Evolutionary conservation across 2,113 vertebrate genomes (phyloP), one percentile per base, ranked within the genome.

Genomic region (Chlorodrepanis virens): DNA sequence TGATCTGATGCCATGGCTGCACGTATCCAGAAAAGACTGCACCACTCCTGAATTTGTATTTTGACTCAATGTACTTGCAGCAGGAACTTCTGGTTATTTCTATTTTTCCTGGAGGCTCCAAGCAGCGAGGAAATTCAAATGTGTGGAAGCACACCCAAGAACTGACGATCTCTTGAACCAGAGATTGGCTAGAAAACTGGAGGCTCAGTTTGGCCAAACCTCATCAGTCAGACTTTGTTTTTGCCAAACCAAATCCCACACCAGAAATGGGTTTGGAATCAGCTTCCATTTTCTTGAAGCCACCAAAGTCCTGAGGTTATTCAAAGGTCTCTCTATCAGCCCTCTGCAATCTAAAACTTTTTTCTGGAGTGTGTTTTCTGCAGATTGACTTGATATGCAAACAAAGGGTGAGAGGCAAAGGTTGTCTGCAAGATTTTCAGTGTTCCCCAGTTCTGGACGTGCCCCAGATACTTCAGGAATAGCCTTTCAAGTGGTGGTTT

Each of bases 151-250:
- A 96, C 94, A 95, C 96, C 86, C 95, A 97, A 95, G 83, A 95
- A 56, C 78, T 87, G 69, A 89, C 1, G 9, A 72, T 84, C 35
- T 47, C 89, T 76, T 95, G 87, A 96, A 95, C 70, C 28, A 94
- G 45, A 91, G 77, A 87, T 75, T 95, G 95, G 87, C 95, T 84
- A 89, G 60, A 94, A 77, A 89, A 87, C 70, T 61, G 47, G 45
- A 93, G 89, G 45, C 70, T 91, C 20, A 4, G 45, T 96, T 91
- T 96, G 91, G 94, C 96, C 96, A 97, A 90, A 95, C 95, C 94
- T 96, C 96, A 96, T 96, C 96, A 96, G 74, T 94, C 96, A 96
- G 93, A 69, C 93, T 87, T 96, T 95, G 94, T 94, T 97, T 96
- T 96, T 94, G 94, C 96, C 93, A 96, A 92, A 92, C 93, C 93